phyloP scores from a whole-genome alignment of 2,113 vertebrate genomes.

The Tragelaphus strepsiceros region DNA sequence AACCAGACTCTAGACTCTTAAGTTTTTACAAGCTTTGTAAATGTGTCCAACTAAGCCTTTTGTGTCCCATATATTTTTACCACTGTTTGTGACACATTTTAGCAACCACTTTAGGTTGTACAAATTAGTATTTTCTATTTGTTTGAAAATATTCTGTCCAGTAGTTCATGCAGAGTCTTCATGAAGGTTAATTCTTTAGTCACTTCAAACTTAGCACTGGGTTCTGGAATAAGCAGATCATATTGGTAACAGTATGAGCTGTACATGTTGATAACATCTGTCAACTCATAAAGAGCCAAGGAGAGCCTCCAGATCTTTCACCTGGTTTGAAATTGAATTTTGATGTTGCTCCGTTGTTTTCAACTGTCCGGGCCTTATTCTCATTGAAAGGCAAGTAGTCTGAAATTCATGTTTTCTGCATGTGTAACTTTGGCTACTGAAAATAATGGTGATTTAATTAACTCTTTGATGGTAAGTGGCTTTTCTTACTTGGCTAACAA shows the following conservation, averaged over 20 bases:
- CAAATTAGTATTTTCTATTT: neutral
- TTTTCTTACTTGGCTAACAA: neutral
- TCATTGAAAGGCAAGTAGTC: neutral
- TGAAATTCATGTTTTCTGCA: neutral
- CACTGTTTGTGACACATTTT: neutral
- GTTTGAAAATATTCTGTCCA: slow-evolving; percentile 5
- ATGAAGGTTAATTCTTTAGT: neutral
- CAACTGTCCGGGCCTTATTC: neutral
- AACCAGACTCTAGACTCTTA: neutral
- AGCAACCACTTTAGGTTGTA: neutral
- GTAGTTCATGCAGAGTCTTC: neutral
- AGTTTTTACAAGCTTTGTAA: neutral
- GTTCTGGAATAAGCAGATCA: neutral
- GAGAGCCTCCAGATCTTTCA: neutral
- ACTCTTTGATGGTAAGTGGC: neutral
- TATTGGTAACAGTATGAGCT: neutral
- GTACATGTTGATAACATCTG: neutral
- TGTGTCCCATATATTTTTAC: neutral
- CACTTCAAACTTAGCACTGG: neutral
- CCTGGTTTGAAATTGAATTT: neutral
- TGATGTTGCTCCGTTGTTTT: neutral
- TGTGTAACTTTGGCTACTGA: neutral
- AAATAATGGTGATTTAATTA: neutral
- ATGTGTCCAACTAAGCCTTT: neutral
- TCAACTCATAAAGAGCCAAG: neutral